phyloP scores from a whole-genome alignment of 2,888 invertebrate species.

The Octonoba sinensis region DNA sequence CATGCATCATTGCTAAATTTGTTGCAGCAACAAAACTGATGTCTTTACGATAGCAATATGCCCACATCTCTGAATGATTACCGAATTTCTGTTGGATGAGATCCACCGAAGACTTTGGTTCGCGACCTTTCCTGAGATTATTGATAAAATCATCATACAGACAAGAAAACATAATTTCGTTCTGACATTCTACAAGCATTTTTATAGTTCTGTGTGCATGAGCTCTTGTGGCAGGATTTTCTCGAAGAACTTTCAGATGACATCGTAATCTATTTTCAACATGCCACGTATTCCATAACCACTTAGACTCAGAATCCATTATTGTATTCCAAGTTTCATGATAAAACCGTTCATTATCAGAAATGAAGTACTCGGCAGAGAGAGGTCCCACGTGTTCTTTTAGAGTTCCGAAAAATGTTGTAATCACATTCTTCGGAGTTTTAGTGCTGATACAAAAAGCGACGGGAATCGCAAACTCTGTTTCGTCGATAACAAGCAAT shows the following conservation, averaged over 20 bases:
- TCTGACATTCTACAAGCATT: constrained; percentile 29
- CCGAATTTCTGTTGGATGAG: constrained; percentile 7
- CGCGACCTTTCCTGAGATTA: neutral
- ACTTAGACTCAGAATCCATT: constrained; percentile 28
- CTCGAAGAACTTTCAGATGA: constrained; percentile 23
- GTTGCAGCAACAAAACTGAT: constrained; percentile 21
- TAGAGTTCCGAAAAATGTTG: constrained; percentile 19
- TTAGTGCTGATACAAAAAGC: constrained; percentile 51
- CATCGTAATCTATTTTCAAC: constrained; percentile 25
- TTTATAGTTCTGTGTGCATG: constrained; percentile 39
- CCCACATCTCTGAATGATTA: constrained; percentile 31
- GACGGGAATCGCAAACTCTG: constrained; percentile 43
- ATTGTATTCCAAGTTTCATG: constrained; percentile 34
- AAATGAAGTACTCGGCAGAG: constrained; percentile 33
- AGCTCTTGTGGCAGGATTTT: constrained; percentile 26
- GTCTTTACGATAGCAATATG: constrained; percentile 31
- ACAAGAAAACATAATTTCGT: constrained; percentile 18
- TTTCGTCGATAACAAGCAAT: constrained; percentile 39
- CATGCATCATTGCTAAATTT: constrained; percentile 22
- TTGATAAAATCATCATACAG: constrained; percentile 28
- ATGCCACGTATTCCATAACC: constrained; percentile 50
- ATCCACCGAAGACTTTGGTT: constrained; percentile 11
- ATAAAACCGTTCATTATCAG: constrained; percentile 31
- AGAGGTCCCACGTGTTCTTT: constrained; percentile 38
- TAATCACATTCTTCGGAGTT: constrained; percentile 29